Base-by-base conservation (phyloP, 2,113 vertebrate species). In the Zeus faber region DNA sequence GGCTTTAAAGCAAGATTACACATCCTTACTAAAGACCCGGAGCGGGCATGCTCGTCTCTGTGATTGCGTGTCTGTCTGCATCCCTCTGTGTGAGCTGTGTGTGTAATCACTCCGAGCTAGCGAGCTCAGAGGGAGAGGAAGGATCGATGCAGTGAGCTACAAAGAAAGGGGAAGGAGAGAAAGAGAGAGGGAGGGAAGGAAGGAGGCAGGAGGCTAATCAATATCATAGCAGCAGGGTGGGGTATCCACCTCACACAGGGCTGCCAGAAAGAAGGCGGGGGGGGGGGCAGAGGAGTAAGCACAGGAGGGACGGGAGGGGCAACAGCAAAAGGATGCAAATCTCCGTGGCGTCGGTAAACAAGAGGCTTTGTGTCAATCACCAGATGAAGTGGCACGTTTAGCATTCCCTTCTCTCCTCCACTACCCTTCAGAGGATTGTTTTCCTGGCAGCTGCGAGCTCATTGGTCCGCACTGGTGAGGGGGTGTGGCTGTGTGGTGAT, bases 331-430 rank as follows among this genome's bases (percentile, higher is more conserved):
- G 75, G 75, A 87, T 85, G 77, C 82, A 83, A 82, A 85, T 85
- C 76, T 86, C 77, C 26, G 68, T 68, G 70, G 69, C 46, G 65
- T 60, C 47, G 25, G 76, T 82, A 84, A 85, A 87, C 82, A 86
- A 86, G 77, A 76, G 66, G 67, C 74, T 77, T 75, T 68, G 76
- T 86, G 83, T 88, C 84, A 85, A 75, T 87, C 81, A 83, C 56
- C 53, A 54, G 63, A 72, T 77, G 71, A 79, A 87, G 70, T 67
- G 76, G 58, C 81, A 79, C 66, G 67, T 76, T 82, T 74, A 70
- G 73, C 63, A 81, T 73, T 71, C 79, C 62, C 64, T 59, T 65
- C 70, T 55, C 41, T 61, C 33, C 50, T 58, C 37, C 45, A 31
- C 58, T 31, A 5, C 18, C 22, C 27, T 64, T 46, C 57, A 41